These are phyloP conservation scores for Laupala kohalensis DNA, from an alignment of 1,140 invertebrate species.

Conservation along the genomic window DNA sequence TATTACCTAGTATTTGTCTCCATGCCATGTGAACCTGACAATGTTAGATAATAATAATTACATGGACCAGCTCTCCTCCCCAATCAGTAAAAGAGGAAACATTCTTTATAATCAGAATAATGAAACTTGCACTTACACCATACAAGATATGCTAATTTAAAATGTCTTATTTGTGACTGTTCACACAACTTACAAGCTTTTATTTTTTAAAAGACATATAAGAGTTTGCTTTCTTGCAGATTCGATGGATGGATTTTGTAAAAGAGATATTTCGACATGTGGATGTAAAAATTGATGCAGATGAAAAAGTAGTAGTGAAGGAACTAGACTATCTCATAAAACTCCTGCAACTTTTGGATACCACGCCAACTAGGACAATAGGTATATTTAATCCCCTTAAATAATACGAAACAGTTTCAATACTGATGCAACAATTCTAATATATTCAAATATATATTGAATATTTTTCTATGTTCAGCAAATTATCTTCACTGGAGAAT, in stretches of 20 bases:
- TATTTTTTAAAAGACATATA: not conserved
- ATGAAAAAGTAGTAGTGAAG: conserved; percentile 22
- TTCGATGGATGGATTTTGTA: conserved; percentile 22
- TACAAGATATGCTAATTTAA: too few species aligned
- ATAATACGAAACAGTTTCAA: too few species aligned
- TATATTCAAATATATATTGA: too few species aligned
- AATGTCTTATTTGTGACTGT: conserved; percentile 1
- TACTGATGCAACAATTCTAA: too few species aligned
- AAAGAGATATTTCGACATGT: conserved; percentile 17
- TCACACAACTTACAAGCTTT: not conserved
- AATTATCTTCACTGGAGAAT: conserved; percentile 45
- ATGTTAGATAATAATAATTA: too few species aligned
- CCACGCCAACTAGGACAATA: conserved; percentile 19
- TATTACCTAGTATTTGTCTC: too few species aligned
- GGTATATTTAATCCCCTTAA: conserved; percentile 16
- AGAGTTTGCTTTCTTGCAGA: conserved; percentile 13
- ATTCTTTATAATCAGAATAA: too few species aligned
- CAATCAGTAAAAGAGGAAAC: too few species aligned
- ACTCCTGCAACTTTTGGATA: conserved; percentile 18
- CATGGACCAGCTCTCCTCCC: too few species aligned
- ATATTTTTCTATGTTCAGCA: conserved; percentile 21
- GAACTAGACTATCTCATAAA: conserved; percentile 23
- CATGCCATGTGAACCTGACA: too few species aligned
- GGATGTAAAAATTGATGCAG: conserved; percentile 15
- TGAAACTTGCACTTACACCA: too few species aligned